Conservation (phyloP, 2,888 invertebrate genomes). For the Mesorhabditis sp. region DNA sequence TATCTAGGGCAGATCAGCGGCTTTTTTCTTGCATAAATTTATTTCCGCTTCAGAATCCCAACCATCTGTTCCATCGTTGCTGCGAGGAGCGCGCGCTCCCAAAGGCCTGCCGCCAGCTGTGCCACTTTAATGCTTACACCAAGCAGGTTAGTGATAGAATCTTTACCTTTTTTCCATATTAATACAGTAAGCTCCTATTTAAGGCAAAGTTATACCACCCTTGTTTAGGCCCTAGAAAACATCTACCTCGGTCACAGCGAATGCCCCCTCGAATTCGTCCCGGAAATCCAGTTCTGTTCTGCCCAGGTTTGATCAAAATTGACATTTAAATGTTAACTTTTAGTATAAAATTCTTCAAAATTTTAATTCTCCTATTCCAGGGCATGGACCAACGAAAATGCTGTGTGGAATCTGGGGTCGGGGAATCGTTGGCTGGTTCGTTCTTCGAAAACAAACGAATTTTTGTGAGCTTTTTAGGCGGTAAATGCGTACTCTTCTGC, state of each 20-base stretch:
- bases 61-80: constrained; percentile 33
- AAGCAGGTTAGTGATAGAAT: too few species aligned
- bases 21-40: not conserved
- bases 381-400: too few species aligned
- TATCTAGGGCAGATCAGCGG: not conserved
- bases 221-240: constrained; percentile 35
- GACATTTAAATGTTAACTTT: not conserved
- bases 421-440: too few species aligned
- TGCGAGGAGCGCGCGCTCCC: constrained; percentile 35
- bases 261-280: constrained; percentile 48
- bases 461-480: too few species aligned
- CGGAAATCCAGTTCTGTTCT: constrained; percentile 47
- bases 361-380: not conserved
- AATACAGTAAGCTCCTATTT: too few species aligned
- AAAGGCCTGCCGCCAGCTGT: constrained; percentile 26
- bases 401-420: too few species aligned
- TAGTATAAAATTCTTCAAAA: not conserved
- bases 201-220: too few species aligned
- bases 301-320: constrained; percentile 23
- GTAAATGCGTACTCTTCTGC: constrained; percentile 45
- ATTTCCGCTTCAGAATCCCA: constrained; percentile 27
- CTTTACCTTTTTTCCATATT: too few species aligned
- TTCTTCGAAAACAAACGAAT: too few species aligned
- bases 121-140: constrained; percentile 33
- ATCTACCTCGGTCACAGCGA: constrained; percentile 49